phyloP scores from a whole-genome alignment of 2,797 vertebrate genomes.

The Pseudochirops cupreus region DNA sequence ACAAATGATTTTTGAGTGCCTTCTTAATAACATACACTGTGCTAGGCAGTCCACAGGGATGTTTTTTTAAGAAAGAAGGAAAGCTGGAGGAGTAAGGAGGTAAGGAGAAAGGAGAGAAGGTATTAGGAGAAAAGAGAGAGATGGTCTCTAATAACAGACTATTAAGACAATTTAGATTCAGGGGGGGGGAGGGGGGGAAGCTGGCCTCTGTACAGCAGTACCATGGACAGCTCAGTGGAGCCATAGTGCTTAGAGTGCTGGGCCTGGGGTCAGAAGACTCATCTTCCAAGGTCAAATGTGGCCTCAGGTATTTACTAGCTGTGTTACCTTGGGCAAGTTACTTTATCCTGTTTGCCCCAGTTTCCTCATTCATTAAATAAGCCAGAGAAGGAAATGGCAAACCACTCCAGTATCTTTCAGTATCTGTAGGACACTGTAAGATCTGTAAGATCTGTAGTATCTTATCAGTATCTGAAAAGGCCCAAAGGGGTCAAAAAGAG shows the following conservation, averaged over 20 bases:
- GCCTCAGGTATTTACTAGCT: neutral
- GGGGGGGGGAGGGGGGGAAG: no score
- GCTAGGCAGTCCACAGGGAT: neutral
- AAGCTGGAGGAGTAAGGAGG: neutral
- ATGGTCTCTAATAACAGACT: neutral
- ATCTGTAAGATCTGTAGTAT: no score
- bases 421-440: no score
- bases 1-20: neutral
- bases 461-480: neutral
- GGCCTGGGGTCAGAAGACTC: neutral
- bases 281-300: neutral
- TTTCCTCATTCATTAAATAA: neutral
- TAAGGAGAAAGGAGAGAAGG: neutral
- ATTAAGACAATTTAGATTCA: neutral
- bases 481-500: neutral
- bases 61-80: neutral
- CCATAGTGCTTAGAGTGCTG: neutral
- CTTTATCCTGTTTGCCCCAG: neutral
- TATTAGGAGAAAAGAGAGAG: neutral
- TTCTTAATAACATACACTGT: neutral
- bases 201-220: no score
- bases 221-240: neutral
- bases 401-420: neutral
- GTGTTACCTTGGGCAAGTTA: neutral
- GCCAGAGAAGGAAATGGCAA: neutral